Evolutionary conservation across 2,113 vertebrate genomes (phyloP).

Genomic region (Larimichthys crocea): DNA sequence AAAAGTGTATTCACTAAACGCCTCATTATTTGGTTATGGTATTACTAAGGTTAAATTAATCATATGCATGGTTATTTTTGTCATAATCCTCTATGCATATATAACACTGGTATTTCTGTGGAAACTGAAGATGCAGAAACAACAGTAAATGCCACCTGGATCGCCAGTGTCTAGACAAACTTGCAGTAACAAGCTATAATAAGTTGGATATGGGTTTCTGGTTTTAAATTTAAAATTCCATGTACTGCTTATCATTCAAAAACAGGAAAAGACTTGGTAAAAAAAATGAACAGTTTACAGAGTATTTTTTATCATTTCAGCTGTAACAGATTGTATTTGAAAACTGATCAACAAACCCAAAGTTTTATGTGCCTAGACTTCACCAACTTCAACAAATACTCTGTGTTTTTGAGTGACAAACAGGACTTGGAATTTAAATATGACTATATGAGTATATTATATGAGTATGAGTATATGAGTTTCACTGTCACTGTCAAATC

Average conservation of each 20-base stretch:
- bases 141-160: not conserved
- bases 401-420: not conserved
- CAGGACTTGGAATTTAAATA: not conserved
- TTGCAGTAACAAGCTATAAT: not conserved
- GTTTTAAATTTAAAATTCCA: too few species aligned
- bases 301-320: too few species aligned
- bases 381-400: too few species aligned
- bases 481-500: constrained; percentile 24
- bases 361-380: too few species aligned
- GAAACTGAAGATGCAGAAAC: not conserved
- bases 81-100: not conserved
- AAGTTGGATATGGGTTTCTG: not conserved
- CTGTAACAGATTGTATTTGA: too few species aligned
- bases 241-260: too few species aligned
- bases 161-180: not conserved
- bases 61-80: not conserved
- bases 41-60: not conserved
- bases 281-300: too few species aligned
- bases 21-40: not conserved
- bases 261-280: too few species aligned
- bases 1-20: too few species aligned
- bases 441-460: not conserved
- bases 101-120: not conserved
- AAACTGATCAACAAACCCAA: too few species aligned
- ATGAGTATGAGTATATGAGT: not conserved